Conservation (phyloP, 2,888 invertebrate genomes). For the Xylocampa areola region DNA sequence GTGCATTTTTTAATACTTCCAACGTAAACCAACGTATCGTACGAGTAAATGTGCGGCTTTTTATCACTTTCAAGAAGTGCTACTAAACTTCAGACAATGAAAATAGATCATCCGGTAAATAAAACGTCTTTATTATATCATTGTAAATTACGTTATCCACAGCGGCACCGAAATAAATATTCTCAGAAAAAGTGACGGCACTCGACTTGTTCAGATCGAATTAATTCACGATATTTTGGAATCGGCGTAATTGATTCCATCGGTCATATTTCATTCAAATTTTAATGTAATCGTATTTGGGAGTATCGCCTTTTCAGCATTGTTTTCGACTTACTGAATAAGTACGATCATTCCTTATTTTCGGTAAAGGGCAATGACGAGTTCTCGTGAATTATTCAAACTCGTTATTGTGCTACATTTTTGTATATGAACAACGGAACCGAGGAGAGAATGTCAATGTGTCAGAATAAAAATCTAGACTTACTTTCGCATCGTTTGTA, state of each 20-base stretch:
- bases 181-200: slow-evolving; percentile 9
- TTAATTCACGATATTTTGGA: slow-evolving; percentile 19
- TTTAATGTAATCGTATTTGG: slow-evolving; percentile 15
- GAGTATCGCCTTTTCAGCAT: slow-evolving; percentile 3
- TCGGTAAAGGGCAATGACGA: neutral
- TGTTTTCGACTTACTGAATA: slow-evolving; percentile 4
- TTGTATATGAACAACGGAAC: neutral
- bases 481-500: neutral
- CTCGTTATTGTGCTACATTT: neutral
- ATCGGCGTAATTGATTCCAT: slow-evolving; percentile 23
- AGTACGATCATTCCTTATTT: neutral
- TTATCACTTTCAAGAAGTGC: slow-evolving; percentile 29
- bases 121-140: slow-evolving; percentile 4
- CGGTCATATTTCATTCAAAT: slow-evolving; percentile 23
- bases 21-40: slow-evolving; percentile 6
- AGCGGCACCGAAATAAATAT: slow-evolving; percentile 7
- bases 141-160: slow-evolving; percentile 4
- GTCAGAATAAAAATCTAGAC: neutral
- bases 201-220: slow-evolving; percentile 6
- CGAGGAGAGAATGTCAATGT: neutral
- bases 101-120: slow-evolving; percentile 24
- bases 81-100: slow-evolving; percentile 20
- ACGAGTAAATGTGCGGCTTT: slow-evolving; percentile 3
- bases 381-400: neutral
- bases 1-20: slow-evolving; percentile 1